Base-by-base conservation (phyloP, 2,888 invertebrate genomes). In the Amiota minor region DNA sequence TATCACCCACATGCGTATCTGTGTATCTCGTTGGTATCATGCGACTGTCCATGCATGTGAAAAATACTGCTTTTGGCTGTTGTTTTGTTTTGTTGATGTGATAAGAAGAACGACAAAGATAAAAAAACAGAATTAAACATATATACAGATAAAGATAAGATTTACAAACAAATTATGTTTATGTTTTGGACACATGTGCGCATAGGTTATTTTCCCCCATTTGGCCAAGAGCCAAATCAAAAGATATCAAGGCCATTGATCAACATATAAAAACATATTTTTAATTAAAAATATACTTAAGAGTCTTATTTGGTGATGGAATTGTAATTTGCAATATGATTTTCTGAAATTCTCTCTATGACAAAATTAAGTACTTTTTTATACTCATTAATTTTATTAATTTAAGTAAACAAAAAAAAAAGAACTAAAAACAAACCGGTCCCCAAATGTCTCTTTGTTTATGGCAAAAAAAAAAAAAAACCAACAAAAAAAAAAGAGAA, bases 21-120 rank as follows among this genome's bases (percentile, higher is more conserved):
- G 97, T 97, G 90, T 98, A 97, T 89, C 97, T 92, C 74, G 98
- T 97, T 35, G 98, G 98, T 83, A 98, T 94, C 95, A 99, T 97
- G 90, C 99, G 92, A 89, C 97, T 97, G 92, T 99, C 98, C 95
- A 99, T 98, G 90, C 98, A 99, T 61, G 98, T 97, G 90, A 98
- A 98, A 91, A 98, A 97, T 76, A 98, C 95, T 78, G 98, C 97
- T 92, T 97, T 96, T 18, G 98, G 98, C 97, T 98, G 91, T 50
- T n/a, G 14, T 64, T n/a, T n/a, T n/a, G n/a, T n/a, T n/a, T 46
- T 50, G 50, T 50, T 50, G 11, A 20, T 59, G 9, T 59, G 59
- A 88, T 92, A 92, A 59, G 59, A 87, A n/a, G n/a, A n/a, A n/a
- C n/a, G n/a, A n/a, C n/a, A n/a, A n/a, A n/a, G n/a, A n/a, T n/a